Percentiles rank a stretch among this genome's conserved stretches.
phyloP scores from a whole-genome alignment of 2,888 invertebrate species.

The Sussaba pulchella region DNA sequence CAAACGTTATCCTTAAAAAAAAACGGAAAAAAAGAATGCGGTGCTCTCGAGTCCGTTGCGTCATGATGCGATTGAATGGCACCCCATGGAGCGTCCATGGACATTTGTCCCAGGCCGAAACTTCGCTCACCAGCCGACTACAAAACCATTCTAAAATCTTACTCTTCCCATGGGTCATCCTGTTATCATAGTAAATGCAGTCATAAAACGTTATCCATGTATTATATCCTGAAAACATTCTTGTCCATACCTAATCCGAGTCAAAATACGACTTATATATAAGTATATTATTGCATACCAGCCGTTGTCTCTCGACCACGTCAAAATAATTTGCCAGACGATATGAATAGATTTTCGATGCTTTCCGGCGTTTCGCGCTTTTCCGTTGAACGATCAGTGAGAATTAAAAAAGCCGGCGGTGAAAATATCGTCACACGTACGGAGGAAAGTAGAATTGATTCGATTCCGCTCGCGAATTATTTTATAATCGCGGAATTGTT shows the following conservation, averaged over 20 bases:
- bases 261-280: constrained; percentile 54
- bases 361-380: constrained; percentile 60
- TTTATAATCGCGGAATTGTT: constrained; percentile 23
- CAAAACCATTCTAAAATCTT: too few relatives aligned
- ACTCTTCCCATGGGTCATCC: too few relatives aligned
- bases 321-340: constrained; percentile 47
- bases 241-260: constrained; percentile 63
- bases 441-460: constrained; percentile 10
- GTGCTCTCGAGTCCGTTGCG: too few relatives aligned
- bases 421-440: constrained; percentile 37
- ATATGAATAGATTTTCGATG: constrained; percentile 52
- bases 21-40: too few relatives aligned
- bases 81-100: too few relatives aligned
- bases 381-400: constrained; percentile 33
- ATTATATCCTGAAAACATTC: constrained; percentile 63
- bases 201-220: constrained; percentile 52
- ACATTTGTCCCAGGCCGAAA: too few relatives aligned
- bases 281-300: constrained; percentile 32
- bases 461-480: constrained; percentile 28
- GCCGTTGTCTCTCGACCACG: constrained; percentile 56
- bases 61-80: too few relatives aligned
- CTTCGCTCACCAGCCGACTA: too few relatives aligned
- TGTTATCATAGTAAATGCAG: constrained; percentile 13
- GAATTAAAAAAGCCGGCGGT: not conserved
- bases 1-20: too few relatives aligned